Conservation (phyloP, 2,888 invertebrate genomes). For the Drosophila longiperda region DNA sequence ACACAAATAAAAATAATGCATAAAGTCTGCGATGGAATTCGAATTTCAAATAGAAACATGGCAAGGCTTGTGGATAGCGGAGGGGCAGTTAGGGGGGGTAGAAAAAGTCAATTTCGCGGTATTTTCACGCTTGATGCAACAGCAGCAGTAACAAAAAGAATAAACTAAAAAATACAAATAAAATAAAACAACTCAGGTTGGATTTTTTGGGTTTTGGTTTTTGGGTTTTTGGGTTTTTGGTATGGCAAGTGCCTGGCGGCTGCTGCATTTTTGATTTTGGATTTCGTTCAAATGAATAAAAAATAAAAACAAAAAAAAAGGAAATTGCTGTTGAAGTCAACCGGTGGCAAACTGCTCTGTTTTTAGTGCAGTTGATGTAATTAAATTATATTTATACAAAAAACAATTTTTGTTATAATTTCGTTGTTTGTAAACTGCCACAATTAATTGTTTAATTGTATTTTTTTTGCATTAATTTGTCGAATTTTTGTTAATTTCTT, state of each 20-base stretch:
- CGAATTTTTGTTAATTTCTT: background rate
- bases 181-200: slow-evolving; percentile 12
- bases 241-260: slow-evolving; percentile 45
- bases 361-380: background rate
- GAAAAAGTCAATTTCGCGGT: slow-evolving; percentile 81
- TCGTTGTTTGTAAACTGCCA: background rate
- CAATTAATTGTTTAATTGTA: no score
- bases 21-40: slow-evolving; percentile 24
- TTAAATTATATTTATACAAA: background rate
- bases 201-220: slow-evolving; percentile 8
- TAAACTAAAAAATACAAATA: slow-evolving; percentile 3
- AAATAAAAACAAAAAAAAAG: background rate
- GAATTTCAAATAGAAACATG: slow-evolving; percentile 21
- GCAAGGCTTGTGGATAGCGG: background rate
- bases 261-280: slow-evolving; percentile 70
- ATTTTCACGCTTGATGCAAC: slow-evolving; percentile 82
- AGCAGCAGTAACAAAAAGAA: slow-evolving; percentile 1
- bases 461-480: background rate
- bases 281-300: slow-evolving; percentile 81
- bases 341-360: slow-evolving; percentile 3
- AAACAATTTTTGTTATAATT: background rate
- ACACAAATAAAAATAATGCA: slow-evolving; percentile 11
- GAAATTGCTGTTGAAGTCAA: background rate
- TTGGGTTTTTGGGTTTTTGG: slow-evolving; percentile 21
- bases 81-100: slow-evolving; percentile 4